Evolutionary conservation across 2,113 vertebrate species (phyloP).

Genomic region (Mustelus asterias): DNA sequence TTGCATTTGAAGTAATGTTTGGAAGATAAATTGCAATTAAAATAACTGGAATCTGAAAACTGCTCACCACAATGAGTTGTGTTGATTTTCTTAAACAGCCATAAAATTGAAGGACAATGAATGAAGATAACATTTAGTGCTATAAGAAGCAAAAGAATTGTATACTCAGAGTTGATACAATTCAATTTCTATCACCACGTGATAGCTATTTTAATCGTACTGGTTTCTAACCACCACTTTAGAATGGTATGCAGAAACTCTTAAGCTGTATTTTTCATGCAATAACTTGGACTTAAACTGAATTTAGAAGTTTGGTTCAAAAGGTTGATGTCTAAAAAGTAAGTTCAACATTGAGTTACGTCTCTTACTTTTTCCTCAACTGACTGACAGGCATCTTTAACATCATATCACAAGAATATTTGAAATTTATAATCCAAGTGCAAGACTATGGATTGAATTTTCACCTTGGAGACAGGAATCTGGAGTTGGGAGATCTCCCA

Average conservation of each 20-base stretch:
- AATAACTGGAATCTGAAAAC: background rate
- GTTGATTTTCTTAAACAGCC: constrained; percentile 5
- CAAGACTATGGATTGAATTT: background rate
- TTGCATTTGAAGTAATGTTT: background rate
- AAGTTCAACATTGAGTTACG: background rate
- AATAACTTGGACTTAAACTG: background rate
- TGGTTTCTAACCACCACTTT: background rate
- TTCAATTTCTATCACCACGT: background rate
- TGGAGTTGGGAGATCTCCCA: background rate
- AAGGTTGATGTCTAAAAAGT: background rate
- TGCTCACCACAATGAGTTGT: background rate
- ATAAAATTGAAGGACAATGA: background rate
- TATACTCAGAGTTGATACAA: background rate
- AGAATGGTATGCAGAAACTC: background rate
- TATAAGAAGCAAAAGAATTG: background rate
- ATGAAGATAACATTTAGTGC: background rate
- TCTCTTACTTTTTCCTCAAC: background rate
- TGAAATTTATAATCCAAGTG: background rate
- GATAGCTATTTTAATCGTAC: background rate
- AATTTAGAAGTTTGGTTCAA: background rate
- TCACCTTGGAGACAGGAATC: background rate
- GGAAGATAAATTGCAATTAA: background rate
- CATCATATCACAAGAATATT: background rate
- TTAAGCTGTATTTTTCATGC: background rate
- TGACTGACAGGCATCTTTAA: background rate